Conservation (phyloP, 2,888 invertebrate species). For the Macrophya alboannulata region DNA sequence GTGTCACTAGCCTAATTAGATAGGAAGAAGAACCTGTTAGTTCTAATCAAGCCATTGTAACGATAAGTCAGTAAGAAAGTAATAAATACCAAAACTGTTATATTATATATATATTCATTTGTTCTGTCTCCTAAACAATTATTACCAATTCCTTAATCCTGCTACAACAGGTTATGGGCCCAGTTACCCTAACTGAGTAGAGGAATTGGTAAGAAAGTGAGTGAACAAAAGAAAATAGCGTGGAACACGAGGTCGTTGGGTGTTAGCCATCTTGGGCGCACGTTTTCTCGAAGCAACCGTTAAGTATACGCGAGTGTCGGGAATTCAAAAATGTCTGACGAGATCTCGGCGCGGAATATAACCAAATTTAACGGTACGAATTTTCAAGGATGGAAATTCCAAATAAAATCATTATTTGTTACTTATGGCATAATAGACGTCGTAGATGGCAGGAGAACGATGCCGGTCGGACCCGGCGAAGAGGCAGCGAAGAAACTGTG, state of each 20-base stretch:
- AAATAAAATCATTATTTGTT: constrained; percentile 59
- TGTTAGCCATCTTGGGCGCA: constrained; percentile 38
- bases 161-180: constrained; percentile 57
- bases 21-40: too few species aligned
- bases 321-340: constrained; percentile 49
- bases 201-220: constrained; percentile 2
- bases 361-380: constrained; percentile 66
- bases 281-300: background rate
- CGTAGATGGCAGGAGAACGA: constrained; percentile 55
- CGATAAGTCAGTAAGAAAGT: too few species aligned
- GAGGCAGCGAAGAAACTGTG: constrained; percentile 54
- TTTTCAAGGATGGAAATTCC: constrained; percentile 66
- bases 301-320: background rate
- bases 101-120: too few species aligned
- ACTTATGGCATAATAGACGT: constrained; percentile 59
- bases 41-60: too few species aligned
- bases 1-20: too few species aligned
- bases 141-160: background rate
- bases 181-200: constrained; percentile 22
- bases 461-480: constrained; percentile 47
- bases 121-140: too few species aligned
- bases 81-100: too few species aligned
- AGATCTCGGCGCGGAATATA: background rate
- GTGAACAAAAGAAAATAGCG: background rate
- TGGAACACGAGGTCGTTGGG: constrained; percentile 10